Evolutionary conservation across 2,113 vertebrate species (phyloP), one percentile per base, ranked within the genome.

Genomic region (Nymphicus hollandicus): DNA sequence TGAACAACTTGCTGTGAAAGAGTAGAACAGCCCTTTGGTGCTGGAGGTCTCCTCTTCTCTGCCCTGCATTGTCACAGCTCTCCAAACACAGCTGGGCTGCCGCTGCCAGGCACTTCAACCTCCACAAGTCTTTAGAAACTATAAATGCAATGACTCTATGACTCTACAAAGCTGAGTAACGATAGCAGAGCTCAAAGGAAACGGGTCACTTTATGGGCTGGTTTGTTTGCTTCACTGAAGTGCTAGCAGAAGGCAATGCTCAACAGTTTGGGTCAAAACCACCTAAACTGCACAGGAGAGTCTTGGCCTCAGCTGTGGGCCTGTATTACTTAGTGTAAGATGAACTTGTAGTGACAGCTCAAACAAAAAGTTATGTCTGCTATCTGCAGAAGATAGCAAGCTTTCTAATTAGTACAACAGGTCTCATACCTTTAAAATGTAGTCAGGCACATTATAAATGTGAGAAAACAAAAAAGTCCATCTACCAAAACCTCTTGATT

Each of bases 1-100:
- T 0, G 0, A 53, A 82, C 27, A 76, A 10, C 69, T 29, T 4
- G 0, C 2, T 37, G 24, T 16, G 43, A 56, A 31, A 49, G 52
- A 47, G 64, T 20, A 65, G 43, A 52, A 37, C 13, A 65, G 33
- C 17, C 24, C 28, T 4, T 13, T 1, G 1, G 6, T 13, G 16
- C 58, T 58, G 37, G 49, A 88, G n/a, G n/a, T 16, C 69, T 61
- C 68, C 52, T 76, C 68, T 39, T 18, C 58, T 69, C 64, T 33
- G 39, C 29, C 23, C 24, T 15, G 25, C 28, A 20, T 13, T 60
- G 53, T 53, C 72, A 39, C 55, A 53, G 71, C 33, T 56, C 64
- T n/a, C 49, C 71, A 53, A 73, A 52, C 8, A 71, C 8, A n/a
- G 29, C 13, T 6, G 12, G 33, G 56, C 69, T 61, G 29, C 41